Percentiles rank a stretch among this genome's conserved stretches.
Evolutionary conservation across 1,140 invertebrate species (phyloP).

Genomic region (Caenorhabditis latens): DNA sequence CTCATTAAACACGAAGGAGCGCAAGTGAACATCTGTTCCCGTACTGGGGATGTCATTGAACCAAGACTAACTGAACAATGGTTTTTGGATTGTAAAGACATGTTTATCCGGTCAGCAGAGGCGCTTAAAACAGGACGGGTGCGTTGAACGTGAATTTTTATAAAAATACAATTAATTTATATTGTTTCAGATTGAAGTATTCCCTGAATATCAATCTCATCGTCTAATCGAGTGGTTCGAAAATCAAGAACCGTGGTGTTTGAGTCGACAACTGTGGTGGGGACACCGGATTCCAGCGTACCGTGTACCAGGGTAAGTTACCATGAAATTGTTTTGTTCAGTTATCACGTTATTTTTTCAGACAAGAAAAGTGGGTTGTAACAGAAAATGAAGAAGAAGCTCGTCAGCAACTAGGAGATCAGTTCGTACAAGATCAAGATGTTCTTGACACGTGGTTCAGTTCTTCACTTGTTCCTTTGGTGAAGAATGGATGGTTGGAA

Average conservation of each 20-base stretch:
- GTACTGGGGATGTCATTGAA: constrained; percentile 97
- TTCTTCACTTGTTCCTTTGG: constrained; percentile 96
- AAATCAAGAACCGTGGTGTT: constrained; percentile 82
- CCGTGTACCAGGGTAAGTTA: constrained; percentile 5
- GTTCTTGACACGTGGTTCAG: constrained; percentile 99
- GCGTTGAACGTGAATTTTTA: constrained; percentile 80
- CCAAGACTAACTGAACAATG: constrained; percentile 96
- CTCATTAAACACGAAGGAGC: constrained; percentile 45
- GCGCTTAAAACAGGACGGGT: constrained; percentile 79
- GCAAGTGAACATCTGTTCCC: constrained; percentile 84
- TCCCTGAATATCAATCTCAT: constrained; percentile 91
- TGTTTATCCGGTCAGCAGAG: constrained; percentile 86
- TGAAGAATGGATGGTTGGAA: constrained; percentile 94
- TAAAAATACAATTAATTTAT: too few species aligned
- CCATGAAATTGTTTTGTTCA: background rate
- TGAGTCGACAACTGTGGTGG: constrained; percentile 93
- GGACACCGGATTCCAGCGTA: constrained; percentile 96
- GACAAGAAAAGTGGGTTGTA: constrained; percentile 65
- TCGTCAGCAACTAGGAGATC: constrained; percentile 46
- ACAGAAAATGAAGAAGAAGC: constrained; percentile 64
- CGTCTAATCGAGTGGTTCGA: constrained; percentile 96
- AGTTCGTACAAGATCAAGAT: constrained; percentile 85
- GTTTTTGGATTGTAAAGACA: constrained; percentile 83
- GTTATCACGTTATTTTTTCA: background rate
- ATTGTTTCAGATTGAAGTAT: constrained; percentile 86